Base-by-base conservation (phyloP, 2,888 invertebrate species). In the Lamproptera curius region DNA sequence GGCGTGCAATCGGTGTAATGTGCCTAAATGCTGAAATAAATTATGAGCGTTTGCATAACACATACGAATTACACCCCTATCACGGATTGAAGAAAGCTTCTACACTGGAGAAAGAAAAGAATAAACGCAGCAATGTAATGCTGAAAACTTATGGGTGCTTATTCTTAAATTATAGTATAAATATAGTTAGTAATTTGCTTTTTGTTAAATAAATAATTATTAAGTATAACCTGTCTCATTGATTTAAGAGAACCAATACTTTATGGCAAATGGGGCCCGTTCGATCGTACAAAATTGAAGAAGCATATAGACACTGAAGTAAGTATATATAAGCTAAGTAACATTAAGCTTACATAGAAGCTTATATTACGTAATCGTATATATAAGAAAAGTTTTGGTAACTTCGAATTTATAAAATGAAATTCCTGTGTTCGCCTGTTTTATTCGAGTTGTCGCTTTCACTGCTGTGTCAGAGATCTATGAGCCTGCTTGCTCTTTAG, bases 1-100 rank as follows among this genome's bases (percentile, higher is more conserved):
- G 83, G 2, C 63, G 61, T 15, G 88, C 90, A 0, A 86, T 89
- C 0, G 91, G 90, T 0, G 88, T 91, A 0, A 83, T 92, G 77
- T 89, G 89, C 54, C 62, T 93, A 2, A 92, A 90, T 58, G 74
- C 84, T 1, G 78, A 74, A 0, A 78, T 92, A 6, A 89, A 92
- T 62, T 89, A 90, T 52, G 75, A 87, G 1, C 66, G 82, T 10
- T 73, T 93, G 2, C 89, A 89, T 54, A 75, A 50, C 0, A 60
- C 62, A 2, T 86, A 85, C 50, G 90, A 92, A 52, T 65, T 93
- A 26, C 72, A 66, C 0, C 81, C 90, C 0, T 91, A 86, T 61
- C 81, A 89, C 50, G 90, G 90, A 0, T 72, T 92, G 0, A 80
- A 65, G 54, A 90, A 89, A 51, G 63, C 73, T 1, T 73, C 76